Evolutionary conservation across 92 coral and sea anemone species (phyloP).

Genomic region (Palythoa caribaeorum): DNA sequence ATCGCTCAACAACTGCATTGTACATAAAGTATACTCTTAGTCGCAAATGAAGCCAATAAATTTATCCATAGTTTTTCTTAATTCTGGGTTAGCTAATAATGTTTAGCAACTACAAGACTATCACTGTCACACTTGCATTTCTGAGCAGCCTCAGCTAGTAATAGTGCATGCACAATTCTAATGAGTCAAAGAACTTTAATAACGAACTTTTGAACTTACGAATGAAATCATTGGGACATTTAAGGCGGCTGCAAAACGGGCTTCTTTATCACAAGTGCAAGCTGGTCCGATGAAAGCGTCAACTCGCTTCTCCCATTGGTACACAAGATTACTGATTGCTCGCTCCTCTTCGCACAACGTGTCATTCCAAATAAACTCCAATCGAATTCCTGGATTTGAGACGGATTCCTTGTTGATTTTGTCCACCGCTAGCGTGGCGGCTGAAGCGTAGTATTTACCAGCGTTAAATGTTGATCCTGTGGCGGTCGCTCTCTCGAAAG

Average conservation of each 20-base stretch:
- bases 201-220: constrained; percentile 56
- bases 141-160: too few relatives aligned
- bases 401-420: constrained; percentile 76
- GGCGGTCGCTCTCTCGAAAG: constrained; percentile 57
- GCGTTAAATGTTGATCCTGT: constrained; percentile 38
- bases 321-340: constrained; percentile 65
- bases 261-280: constrained; percentile 81
- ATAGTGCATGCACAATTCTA: too few relatives aligned
- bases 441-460: constrained; percentile 80
- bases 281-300: constrained; percentile 93
- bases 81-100: neutral
- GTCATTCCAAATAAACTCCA: constrained; percentile 85
- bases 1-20: neutral
- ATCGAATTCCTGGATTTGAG: constrained; percentile 68
- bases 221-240: constrained; percentile 86
- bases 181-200: neutral
- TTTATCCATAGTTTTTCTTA: neutral
- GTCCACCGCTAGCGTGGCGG: constrained; percentile 81
- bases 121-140: too few relatives aligned
- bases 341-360: constrained; percentile 76
- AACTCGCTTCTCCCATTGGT: constrained; percentile 73
- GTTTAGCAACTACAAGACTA: neutral
- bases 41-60: constrained; percentile 9
- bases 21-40: neutral
- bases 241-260: constrained; percentile 87